A percentile compares a stretch with the other conserved stretches of the same genome.
These are phyloP conservation scores for Rhabdomys dilectus DNA, from an alignment of 2,113 vertebrate species.

Conservation along the genomic window DNA sequence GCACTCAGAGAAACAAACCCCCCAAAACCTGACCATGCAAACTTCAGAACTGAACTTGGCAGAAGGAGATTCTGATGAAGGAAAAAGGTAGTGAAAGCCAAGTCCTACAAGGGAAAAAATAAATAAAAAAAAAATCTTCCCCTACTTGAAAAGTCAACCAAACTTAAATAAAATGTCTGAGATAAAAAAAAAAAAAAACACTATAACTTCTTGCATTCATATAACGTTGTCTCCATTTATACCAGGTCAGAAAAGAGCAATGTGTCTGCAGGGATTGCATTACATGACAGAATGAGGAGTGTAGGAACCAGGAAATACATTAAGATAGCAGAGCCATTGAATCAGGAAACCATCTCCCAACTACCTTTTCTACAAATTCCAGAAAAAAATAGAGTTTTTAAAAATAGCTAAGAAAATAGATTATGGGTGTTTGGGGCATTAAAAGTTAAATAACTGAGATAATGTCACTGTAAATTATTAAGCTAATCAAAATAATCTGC, in stretches of 20 bases:
- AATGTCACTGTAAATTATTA: neutral
- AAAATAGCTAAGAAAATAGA: neutral
- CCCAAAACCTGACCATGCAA: constrained; percentile 68
- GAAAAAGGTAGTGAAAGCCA: constrained; percentile 67
- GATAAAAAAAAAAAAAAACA: neutral
- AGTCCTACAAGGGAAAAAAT: neutral
- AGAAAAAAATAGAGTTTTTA: neutral
- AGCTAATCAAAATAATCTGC: neutral
- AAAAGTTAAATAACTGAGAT: neutral
- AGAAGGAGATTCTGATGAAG: constrained; percentile 35
- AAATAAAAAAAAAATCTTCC: neutral
- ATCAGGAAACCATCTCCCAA: neutral
- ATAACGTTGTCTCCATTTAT: constrained; percentile 6
- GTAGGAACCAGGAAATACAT: neutral
- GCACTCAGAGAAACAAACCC: constrained; percentile 68
- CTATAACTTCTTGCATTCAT: constrained; percentile 21
- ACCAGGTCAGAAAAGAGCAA: neutral
- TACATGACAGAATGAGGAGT: neutral
- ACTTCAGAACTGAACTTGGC: constrained; percentile 78
- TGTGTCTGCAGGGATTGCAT: neutral
- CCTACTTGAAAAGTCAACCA: constrained; percentile 59
- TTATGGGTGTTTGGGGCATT: neutral
- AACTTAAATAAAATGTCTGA: constrained; percentile 49
- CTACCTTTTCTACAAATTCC: neutral
- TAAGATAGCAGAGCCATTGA: neutral